These are phyloP conservation scores for Caranx melampygus DNA, from an alignment of 2,113 vertebrate genomes.

Conservation along the genomic window DNA sequence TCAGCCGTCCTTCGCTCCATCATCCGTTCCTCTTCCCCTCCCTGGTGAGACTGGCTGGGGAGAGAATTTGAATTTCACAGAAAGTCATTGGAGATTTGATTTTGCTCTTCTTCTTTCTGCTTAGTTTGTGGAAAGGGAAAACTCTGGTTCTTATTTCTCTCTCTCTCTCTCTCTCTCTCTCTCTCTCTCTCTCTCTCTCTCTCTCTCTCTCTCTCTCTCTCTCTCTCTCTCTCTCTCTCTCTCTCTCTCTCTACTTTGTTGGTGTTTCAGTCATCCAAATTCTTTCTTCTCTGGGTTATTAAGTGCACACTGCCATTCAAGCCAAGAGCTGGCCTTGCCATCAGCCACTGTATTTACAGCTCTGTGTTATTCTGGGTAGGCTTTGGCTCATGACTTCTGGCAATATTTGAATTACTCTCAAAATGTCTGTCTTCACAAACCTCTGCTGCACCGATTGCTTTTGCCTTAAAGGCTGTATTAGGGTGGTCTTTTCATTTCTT, in stretches of 20 bases:
- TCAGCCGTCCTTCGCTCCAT: slow-evolving; percentile 30
- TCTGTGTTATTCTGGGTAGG: slow-evolving; percentile 12
- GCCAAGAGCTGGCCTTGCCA: slow-evolving; percentile 44
- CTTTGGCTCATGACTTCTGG: slow-evolving; percentile 43
- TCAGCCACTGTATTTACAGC: slow-evolving; percentile 34
- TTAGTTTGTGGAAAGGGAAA: slow-evolving; percentile 37
- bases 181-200: background rate
- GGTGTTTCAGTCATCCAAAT: slow-evolving; percentile 35
- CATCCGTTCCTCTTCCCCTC: slow-evolving; percentile 50
- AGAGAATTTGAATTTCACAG: slow-evolving; percentile 76
- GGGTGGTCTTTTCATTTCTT: slow-evolving; percentile 26
- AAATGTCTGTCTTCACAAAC: slow-evolving; percentile 23
- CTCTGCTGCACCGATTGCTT: background rate
- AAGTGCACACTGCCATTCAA: slow-evolving; percentile 37
- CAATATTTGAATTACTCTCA: slow-evolving; percentile 39
- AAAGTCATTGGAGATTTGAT: slow-evolving; percentile 70
- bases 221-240: too few relatives aligned
- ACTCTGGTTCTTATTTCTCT: slow-evolving; percentile 12
- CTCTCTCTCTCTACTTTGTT: slow-evolving; percentile 19
- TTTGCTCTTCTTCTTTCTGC: slow-evolving; percentile 6
- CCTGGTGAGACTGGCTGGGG: slow-evolving; percentile 55
- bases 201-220: background rate
- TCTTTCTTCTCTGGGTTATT: slow-evolving; percentile 36
- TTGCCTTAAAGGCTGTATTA: slow-evolving; percentile 4
- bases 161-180: background rate